Evolutionary conservation across 2,113 vertebrate species (phyloP).

Genomic region (Nycticorax nycticorax): DNA sequence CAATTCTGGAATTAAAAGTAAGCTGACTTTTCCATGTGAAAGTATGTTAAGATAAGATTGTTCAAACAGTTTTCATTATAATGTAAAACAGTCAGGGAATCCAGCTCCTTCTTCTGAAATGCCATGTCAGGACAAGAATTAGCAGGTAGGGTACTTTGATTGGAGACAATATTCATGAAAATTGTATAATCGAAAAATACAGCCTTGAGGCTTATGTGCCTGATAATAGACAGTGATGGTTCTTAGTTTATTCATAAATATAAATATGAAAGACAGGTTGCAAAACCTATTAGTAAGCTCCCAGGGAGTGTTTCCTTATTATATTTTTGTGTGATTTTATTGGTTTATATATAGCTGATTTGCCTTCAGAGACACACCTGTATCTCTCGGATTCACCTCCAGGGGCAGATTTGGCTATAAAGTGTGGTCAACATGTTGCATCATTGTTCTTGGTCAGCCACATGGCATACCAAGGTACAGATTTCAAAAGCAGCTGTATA

Average conservation of each 20-base stretch:
- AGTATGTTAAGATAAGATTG: not conserved
- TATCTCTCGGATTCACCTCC: not conserved
- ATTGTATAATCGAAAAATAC: not conserved
- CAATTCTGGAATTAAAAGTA: not conserved
- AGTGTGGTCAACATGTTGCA: not conserved
- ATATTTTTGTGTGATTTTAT: not conserved
- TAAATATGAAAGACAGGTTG: not conserved
- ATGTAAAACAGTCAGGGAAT: not conserved
- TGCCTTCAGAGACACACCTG: not conserved
- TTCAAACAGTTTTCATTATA: not conserved
- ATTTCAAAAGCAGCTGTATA: not conserved
- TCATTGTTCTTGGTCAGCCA: not conserved
- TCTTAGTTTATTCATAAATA: not conserved
- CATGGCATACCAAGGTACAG: not conserved
- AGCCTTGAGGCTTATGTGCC: not conserved
- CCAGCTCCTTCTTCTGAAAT: not conserved
- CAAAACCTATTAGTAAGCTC: not conserved
- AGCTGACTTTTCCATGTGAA: not conserved
- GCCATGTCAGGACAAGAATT: not conserved
- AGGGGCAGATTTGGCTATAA: not conserved
- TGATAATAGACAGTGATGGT: not conserved
- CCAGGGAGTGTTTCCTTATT: not conserved
- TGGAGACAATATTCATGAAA: not conserved
- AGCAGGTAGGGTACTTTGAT: not conserved
- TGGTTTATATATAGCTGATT: not conserved